Evolutionary conservation across 2,797 vertebrate genomes (phyloP).

Genomic region (Tangara arthus): DNA sequence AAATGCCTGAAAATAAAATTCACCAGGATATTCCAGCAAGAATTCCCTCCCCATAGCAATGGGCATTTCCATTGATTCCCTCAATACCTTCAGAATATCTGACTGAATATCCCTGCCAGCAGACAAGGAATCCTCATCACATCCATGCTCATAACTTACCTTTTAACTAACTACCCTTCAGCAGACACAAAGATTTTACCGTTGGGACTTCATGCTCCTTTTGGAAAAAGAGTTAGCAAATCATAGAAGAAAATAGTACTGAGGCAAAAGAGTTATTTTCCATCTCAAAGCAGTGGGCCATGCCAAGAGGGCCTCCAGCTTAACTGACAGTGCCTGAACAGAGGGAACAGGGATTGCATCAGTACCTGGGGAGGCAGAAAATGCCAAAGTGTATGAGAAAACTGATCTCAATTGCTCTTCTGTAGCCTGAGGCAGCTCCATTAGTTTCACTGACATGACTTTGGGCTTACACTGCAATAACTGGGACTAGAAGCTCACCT

Average conservation of each 20-base stretch:
- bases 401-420: background rate
- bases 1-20: background rate
- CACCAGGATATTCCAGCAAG: background rate
- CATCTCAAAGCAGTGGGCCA: background rate
- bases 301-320: background rate
- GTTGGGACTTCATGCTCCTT: background rate
- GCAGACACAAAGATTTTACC: background rate
- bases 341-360: background rate
- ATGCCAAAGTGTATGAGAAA: background rate
- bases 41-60: background rate
- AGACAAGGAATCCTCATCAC: background rate
- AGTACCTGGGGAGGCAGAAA: background rate
- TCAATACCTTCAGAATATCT: background rate
- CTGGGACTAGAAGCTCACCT: background rate
- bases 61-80: background rate
- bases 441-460: background rate
- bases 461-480: background rate
- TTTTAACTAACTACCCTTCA: background rate
- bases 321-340: background rate
- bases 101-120: background rate
- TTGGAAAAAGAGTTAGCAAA: background rate
- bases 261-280: background rate
- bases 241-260: background rate
- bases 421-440: background rate
- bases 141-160: background rate